These are phyloP conservation scores for Meda fulgida DNA, from an alignment of 2,797 vertebrate species.

Conservation along the genomic window DNA sequence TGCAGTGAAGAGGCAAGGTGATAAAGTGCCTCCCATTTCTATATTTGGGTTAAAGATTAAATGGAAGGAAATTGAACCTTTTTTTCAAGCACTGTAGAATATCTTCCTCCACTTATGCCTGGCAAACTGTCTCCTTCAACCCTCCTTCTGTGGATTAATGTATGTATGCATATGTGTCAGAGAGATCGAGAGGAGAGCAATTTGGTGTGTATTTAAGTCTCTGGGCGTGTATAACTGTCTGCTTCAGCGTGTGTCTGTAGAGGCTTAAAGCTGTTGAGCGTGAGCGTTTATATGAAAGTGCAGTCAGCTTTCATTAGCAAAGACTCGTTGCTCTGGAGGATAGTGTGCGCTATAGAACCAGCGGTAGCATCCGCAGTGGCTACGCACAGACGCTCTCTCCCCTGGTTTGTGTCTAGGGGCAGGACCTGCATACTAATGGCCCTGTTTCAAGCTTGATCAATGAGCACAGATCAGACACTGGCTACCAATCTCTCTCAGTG, in stretches of 20 bases:
- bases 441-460: constrained; percentile 62
- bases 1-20: constrained; percentile 52
- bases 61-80: constrained; percentile 55
- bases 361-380: constrained; percentile 22
- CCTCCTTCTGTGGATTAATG: constrained; percentile 39
- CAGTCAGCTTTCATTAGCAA: constrained; percentile 59
- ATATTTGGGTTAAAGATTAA: constrained; percentile 57
- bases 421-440: constrained; percentile 60
- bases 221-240: constrained; percentile 28
- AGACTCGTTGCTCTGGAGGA: constrained; percentile 40
- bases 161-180: constrained; percentile 43
- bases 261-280: constrained; percentile 23
- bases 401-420: constrained; percentile 44
- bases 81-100: constrained; percentile 38
- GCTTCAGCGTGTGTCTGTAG: constrained; percentile 37
- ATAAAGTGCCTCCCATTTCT: constrained; percentile 38
- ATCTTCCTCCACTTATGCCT: constrained; percentile 49
- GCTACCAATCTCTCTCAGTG: constrained; percentile 29
- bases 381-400: constrained; percentile 37
- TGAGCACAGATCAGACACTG: constrained; percentile 47
- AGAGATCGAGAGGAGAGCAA: constrained; percentile 40
- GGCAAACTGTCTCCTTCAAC: constrained; percentile 42
- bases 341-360: constrained; percentile 19
- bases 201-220: constrained; percentile 53
- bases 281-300: constrained; percentile 35